Percentiles rank a stretch among this genome's conserved stretches.
These are phyloP conservation scores for Dicrurus megarhynchus DNA, from an alignment of 2,113 vertebrate species.

Conservation along the genomic window DNA sequence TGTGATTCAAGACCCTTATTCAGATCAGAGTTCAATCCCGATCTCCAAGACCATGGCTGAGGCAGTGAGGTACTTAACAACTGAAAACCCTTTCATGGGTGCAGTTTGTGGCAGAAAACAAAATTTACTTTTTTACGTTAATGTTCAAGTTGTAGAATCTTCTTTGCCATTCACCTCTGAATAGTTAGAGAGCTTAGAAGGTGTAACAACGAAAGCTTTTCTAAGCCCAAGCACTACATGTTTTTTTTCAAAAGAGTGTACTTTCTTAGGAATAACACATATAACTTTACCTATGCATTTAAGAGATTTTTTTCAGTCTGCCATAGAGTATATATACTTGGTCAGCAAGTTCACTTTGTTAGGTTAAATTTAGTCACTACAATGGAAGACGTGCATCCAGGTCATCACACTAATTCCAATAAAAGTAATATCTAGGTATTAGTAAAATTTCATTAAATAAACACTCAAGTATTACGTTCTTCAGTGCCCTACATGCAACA, in stretches of 20 bases:
- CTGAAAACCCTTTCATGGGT: not conserved
- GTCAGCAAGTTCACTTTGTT: not conserved
- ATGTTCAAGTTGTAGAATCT: not conserved
- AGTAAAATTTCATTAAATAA: not conserved
- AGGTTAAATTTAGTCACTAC: not conserved
- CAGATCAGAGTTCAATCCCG: not conserved
- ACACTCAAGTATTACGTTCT: not conserved
- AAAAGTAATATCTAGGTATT: not conserved
- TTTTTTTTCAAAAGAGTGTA: not conserved
- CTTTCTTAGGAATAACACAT: not conserved
- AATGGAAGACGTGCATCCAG: not conserved
- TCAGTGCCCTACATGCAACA: not conserved
- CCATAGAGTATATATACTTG: not conserved
- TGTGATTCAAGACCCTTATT: not conserved
- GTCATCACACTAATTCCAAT: not conserved
- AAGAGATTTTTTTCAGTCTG: not conserved
- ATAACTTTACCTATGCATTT: not conserved
- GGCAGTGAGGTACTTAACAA: not conserved
- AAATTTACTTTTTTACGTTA: not conserved
- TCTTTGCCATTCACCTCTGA: not conserved
- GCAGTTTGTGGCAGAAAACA: not conserved
- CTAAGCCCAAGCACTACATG: not conserved
- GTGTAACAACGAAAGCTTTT: not conserved
- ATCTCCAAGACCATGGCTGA: not conserved
- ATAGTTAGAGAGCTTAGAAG: not conserved